Evolutionary conservation across 2,113 vertebrate genomes (phyloP), one percentile per base, ranked within the genome.

Genomic region (Solea senegalensis): DNA sequence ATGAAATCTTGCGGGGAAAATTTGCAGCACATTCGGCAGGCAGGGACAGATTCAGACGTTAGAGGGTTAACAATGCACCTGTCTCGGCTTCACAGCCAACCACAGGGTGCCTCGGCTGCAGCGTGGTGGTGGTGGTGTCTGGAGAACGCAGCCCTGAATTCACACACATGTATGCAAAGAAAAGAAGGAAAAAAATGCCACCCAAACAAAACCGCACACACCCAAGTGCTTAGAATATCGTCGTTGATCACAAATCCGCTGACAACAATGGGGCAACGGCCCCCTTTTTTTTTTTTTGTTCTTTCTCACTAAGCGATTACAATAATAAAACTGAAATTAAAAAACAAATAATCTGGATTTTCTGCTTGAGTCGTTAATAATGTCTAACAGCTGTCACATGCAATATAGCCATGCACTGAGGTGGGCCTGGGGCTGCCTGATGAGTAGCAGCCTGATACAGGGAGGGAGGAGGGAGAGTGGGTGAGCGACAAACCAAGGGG

Each of bases 291-390:
- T 76, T 76, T 76, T 80, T 80, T 81, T 87, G 69, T 89, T 86
- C 81, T 74, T 79, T 34, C 80, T 84, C 81, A 78, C 64, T 78
- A 72, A 65, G 66, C 67, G 83, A 92, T 90, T 90, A 89, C 84
- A 91, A 89, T 90, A 90, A 93, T 87, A 91, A 89, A 89, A 89
- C 72, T 86, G 79, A 89, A 92, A 91, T 92, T 73, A 91, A 85
- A 89, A 89, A 93, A 94, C 84, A 90, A 82, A 78, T 92, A 89
- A 93, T 93, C 89, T 89, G 91, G 90, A 91, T 92, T 93, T 91
- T 91, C 86, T 86, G 92, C 91, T 81, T 92, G 90, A 90, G 84
- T 84, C 56, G 88, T 89, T 92, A 94, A 93, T 92, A 92, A 93
- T 90, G 90, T 90, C 79, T 67, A 91, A 89, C 93, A 92, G 92